Base-by-base conservation (phyloP, 2,888 invertebrate genomes). In the Gandaritis pyraliata region DNA sequence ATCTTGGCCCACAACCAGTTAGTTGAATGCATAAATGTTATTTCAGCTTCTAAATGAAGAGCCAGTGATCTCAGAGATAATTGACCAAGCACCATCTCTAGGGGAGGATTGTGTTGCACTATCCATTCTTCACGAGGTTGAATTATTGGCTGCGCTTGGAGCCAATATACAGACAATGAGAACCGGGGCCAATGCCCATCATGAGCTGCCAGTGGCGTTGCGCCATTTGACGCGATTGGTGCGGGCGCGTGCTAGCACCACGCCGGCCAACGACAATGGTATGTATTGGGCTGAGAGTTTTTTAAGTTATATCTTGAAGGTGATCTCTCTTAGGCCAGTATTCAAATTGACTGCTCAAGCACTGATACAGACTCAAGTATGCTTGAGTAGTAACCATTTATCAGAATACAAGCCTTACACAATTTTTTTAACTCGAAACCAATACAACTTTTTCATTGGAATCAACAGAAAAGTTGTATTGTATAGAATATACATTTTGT, bases 41-140 rank as follows among this genome's bases (percentile, higher is more conserved):
- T 47, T 78, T 77, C 2, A 92, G 92, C 74, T 91, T 4, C 72
- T 92, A 46, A 91, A 91, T 74, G 90, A 92, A 38, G 91, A 90
- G 53, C 77, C 87, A 5, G 85, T 86, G 7, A 87, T 96, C 75
- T 94, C 95, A 62, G 96, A 95, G 80, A 94, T 97, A 12, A 93
- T 96, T 52, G 94, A 94, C 46, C 94, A 94, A 29, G 94, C 95
- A 0, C 96, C 96, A 7, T 95, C 94, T 0, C 86, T 97, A 11
- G 93, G 92, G 0, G 93, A 95, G 38, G 96, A 96, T 80, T 95
- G 95, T 41, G 94, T 95, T 12, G 95, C 96, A 0, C 86, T 96
- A 33, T 95, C 96, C 0, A 94, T 96, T 70, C 90, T 97, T 12
- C 95, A 95, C 77, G 96, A 96, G 80, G 95, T 95, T 15, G 95